Evolutionary conservation across 2,888 invertebrate genomes (phyloP).

Genomic region (Agrotis ipsilon): DNA sequence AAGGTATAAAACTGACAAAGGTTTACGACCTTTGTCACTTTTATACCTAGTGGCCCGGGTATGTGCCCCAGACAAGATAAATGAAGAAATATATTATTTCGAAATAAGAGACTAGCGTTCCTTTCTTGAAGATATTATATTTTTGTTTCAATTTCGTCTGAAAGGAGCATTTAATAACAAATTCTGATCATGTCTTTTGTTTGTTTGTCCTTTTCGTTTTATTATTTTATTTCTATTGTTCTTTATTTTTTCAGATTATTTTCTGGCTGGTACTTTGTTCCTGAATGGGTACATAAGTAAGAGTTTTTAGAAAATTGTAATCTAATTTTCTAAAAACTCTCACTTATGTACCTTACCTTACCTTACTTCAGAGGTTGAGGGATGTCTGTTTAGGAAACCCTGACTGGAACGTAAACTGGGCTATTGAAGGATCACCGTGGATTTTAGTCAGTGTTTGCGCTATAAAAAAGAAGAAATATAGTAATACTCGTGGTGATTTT

Average conservation of each 20-base stretch:
- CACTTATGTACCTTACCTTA: no score
- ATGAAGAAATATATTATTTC: constrained; percentile 29
- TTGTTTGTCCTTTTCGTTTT: constrained; percentile 7
- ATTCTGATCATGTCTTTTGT: constrained; percentile 15
- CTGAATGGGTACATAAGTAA: no score
- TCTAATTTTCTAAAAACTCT: not conserved
- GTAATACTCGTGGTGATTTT: no score
- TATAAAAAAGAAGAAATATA: no score
- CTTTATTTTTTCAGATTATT: not conserved
- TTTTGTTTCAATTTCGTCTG: constrained; percentile 25
- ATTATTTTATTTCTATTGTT: constrained; percentile 3
- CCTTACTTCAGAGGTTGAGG: no score
- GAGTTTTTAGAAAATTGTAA: no score
- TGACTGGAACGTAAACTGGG: no score
- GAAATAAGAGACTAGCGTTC: constrained; percentile 5
- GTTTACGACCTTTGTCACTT: no score
- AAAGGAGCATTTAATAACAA: constrained; percentile 24
- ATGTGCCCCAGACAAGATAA: constrained; percentile 5
- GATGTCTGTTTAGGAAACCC: no score
- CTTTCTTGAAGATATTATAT: constrained; percentile 18
- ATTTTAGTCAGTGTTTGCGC: no score
- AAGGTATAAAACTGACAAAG: not conserved
- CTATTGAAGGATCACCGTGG: no score
- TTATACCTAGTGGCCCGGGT: no score
- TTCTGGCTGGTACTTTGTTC: not conserved